phyloP scores from a whole-genome alignment of 2,797 vertebrate genomes.

The Syndactyla subalaris region DNA sequence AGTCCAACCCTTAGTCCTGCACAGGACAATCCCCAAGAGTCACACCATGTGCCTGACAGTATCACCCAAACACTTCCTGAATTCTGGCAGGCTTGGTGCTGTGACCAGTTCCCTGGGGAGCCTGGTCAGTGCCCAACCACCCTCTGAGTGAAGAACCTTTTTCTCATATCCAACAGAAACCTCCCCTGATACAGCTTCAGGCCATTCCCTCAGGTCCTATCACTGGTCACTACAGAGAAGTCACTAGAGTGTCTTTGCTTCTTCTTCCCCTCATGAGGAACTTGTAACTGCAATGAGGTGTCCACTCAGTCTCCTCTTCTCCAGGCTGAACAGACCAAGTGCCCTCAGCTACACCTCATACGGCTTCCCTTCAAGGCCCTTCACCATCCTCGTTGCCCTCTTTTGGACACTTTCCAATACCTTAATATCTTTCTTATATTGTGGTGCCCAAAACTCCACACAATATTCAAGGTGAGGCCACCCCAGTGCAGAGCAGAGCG shows the following conservation, averaged over 20 bases:
- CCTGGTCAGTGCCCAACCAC: neutral
- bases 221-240: neutral
- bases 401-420: neutral
- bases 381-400: neutral
- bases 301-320: neutral
- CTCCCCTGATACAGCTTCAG: neutral
- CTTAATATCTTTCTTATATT: neutral
- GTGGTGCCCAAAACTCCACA: neutral
- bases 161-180: neutral
- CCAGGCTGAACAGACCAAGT: neutral
- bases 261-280: neutral
- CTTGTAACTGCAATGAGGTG: neutral
- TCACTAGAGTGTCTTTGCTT: neutral
- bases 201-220: neutral
- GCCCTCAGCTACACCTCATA: neutral
- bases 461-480: neutral
- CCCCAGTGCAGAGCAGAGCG: neutral
- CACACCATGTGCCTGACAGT: neutral
- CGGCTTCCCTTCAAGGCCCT: neutral
- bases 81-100: neutral
- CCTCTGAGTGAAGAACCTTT: neutral
- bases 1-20: neutral
- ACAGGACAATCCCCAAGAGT: neutral
- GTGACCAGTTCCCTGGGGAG: neutral
- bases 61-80: neutral